phyloP scores from a whole-genome alignment of 1,140 invertebrate genomes.

The Brachystomella parvula region DNA sequence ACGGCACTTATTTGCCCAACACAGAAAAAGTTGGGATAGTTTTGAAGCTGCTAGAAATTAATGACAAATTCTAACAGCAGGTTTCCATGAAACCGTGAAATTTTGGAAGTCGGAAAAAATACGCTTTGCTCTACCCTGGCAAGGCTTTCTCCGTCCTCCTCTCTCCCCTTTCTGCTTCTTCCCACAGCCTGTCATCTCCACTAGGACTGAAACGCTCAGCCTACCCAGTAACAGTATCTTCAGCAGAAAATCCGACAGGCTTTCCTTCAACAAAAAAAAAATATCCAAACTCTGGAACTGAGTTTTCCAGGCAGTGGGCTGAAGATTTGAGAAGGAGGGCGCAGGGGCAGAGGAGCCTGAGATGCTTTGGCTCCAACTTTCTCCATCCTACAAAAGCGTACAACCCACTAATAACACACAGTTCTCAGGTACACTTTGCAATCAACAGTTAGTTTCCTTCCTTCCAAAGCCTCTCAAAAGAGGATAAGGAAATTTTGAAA shows the following conservation, averaged over 20 bases:
- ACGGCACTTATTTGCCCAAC: too few species aligned
- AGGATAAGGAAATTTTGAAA: background rate
- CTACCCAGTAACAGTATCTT: background rate
- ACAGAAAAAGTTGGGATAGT: too few species aligned
- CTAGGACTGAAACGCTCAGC: background rate
- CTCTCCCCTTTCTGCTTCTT: slow-evolving; percentile 5
- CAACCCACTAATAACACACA: background rate
- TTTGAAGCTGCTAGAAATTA: too few species aligned
- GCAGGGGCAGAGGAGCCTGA: background rate
- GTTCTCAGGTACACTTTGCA: background rate
- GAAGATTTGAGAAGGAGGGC: background rate
- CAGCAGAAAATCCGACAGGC: background rate
- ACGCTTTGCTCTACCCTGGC: too few species aligned
- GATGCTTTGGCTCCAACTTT: background rate
- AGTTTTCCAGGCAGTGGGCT: background rate
- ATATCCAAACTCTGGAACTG: background rate
- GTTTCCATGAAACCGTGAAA: too few species aligned
- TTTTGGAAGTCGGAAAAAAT: too few species aligned
- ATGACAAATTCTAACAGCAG: too few species aligned
- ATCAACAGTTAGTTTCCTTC: slow-evolving; percentile 31
- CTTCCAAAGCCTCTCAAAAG: background rate
- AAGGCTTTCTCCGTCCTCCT: too few species aligned
- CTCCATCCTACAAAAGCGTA: background rate
- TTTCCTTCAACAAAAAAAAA: background rate
- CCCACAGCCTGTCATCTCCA: background rate